phyloP scores from a whole-genome alignment of 2,113 vertebrate genomes.

The Lichenostomus cassidix region DNA sequence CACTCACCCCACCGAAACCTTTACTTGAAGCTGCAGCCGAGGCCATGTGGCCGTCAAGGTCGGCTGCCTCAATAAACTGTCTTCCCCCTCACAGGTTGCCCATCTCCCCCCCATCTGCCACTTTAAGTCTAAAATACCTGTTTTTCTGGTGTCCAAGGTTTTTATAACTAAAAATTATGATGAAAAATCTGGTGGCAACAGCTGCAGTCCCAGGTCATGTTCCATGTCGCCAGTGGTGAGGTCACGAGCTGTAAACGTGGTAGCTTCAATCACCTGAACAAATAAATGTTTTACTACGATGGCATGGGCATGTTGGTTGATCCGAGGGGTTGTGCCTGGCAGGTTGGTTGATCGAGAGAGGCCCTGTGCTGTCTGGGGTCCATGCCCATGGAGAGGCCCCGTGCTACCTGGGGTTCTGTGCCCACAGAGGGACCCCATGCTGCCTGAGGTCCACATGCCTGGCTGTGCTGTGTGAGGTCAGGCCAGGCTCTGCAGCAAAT shows the following conservation, averaged over 20 bases:
- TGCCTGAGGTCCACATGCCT: rapidly evolving
- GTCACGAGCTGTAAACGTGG: conserved; percentile 72
- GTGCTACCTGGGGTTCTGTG: not conserved
- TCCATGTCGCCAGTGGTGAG: conserved; percentile 63
- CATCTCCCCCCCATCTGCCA: not conserved
- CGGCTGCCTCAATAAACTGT: not conserved
- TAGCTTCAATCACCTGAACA: conserved; percentile 75
- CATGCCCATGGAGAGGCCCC: rapidly evolving
- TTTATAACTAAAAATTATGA: conserved; percentile 50
- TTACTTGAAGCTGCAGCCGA: conserved; percentile 15
- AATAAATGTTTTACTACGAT: conserved; percentile 81
- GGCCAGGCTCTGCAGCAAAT: not conserved
- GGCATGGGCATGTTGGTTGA: conserved; percentile 51
- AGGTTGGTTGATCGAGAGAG: not conserved
- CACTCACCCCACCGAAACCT: conserved; percentile 3
- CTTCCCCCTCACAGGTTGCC: not conserved
- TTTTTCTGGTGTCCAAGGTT: conserved; percentile 66
- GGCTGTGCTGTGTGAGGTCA: rapidly evolving
- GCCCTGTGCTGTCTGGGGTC: rapidly evolving
- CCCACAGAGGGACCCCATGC: rapidly evolving
- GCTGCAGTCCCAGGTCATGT: conserved; percentile 59
- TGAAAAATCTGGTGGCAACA: conserved; percentile 37
- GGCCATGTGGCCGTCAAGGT: not conserved
- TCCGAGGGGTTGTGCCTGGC: not conserved
- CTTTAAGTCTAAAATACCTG: conserved; percentile 32